Base-by-base conservation (phyloP, 2,113 vertebrate genomes). In the Polyodon spathula region DNA sequence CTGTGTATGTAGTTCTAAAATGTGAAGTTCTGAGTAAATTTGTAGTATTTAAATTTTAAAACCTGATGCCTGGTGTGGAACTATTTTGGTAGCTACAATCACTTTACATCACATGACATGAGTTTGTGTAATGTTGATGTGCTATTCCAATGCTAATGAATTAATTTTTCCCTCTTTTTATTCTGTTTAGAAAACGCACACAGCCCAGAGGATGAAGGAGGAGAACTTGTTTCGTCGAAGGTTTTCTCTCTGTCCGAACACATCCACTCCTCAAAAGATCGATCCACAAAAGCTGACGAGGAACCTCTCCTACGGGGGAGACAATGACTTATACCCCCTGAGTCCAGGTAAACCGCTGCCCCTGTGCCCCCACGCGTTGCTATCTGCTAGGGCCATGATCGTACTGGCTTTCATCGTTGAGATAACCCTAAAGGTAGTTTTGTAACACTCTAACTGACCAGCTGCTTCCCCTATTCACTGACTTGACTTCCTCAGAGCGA, bases 181-280 rank as follows among this genome's bases (percentile, higher is more conserved):
- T 63, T 62, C 17, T 43, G 68, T 72, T 54, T 80, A 95, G 92
- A 92, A 87, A 80, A 88, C 84, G 40, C 87, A 86, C 63, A 72
- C 86, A 66, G 63, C 81, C 71, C 86, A 78, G 84, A 80, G 81
- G 79, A 97, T 98, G 94, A 98, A 96, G 87, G 94, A 98, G 77
- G 94, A 95, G 82, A 92, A 89, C 77, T 83, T 94, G 60, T 89
- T 91, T 56, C 85, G 91, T 14, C 90, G 94, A 64, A 90, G 92
- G 79, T 89, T 94, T 75, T 97, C 94, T 4, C 85, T 97, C 69
- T 92, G 91, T 66, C 91, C 92, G 0, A 89, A 84, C 2, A 76
- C 90, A 0, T 88, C 88, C 54, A 89, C 92, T 10, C 92, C 90
- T 2, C 94, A 92, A 71, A 94, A 93, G 71, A 84, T 88, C 0